These are phyloP conservation scores for Trimorus sp. DNA, from an alignment of 2,888 invertebrate genomes.

Conservation along the genomic window DNA sequence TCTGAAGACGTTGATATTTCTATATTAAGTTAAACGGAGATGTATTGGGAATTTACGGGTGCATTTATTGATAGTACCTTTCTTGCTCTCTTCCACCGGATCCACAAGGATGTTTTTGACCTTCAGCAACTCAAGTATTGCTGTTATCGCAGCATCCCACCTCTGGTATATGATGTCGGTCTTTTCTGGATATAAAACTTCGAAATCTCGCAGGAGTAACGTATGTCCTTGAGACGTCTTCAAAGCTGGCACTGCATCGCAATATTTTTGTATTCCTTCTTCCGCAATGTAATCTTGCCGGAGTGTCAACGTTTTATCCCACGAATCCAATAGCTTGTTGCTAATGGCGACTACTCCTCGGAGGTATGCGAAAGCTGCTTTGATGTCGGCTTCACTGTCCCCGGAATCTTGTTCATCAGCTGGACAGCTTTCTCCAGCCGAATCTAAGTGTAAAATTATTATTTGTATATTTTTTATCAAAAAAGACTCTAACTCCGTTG, in stretches of 20 bases:
- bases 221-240: neutral
- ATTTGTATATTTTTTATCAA: no score
- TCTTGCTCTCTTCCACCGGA: no score
- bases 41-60: no score
- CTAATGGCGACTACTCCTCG: neutral
- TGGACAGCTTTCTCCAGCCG: no score
- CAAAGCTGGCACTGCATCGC: neutral
- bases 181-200: neutral
- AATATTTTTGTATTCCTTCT: constrained; percentile 15
- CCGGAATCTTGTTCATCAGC: no score
- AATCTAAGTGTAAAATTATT: no score
- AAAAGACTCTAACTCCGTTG: no score
- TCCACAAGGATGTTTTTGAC: no score
- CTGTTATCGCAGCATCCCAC: neutral
- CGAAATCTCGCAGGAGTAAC: constrained; percentile 7
- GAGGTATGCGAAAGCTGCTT: no score
- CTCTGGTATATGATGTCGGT: neutral
- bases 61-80: neutral
- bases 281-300: neutral
- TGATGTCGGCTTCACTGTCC: neutral
- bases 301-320: neutral
- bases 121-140: no score
- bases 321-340: neutral
- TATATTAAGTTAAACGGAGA: no score
- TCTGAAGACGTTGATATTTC: no score